Conservation (phyloP, 2,888 invertebrate genomes). For the Cerastis leucographa region DNA sequence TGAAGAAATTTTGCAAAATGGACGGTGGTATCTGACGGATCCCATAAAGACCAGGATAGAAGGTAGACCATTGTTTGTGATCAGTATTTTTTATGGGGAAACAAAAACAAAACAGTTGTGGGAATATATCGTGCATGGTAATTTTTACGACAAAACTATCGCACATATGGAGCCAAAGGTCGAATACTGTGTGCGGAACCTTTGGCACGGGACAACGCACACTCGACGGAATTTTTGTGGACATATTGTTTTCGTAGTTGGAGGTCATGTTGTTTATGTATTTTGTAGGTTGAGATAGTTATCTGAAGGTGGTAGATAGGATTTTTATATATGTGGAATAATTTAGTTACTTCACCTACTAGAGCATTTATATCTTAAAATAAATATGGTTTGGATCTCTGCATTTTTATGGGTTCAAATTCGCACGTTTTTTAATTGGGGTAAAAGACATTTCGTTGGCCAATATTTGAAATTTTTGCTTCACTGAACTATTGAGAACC, state of each 20-base stretch:
- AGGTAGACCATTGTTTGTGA: not conserved
- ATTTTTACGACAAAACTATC: constrained; percentile 48
- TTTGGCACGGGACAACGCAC: constrained; percentile 49
- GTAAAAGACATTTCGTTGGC: not conserved
- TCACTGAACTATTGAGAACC: not conserved
- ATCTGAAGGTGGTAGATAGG: constrained; percentile 14
- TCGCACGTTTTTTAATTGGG: not conserved
- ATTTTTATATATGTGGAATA: constrained; percentile 2
- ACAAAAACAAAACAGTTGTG: constrained; percentile 1
- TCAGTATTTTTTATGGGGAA: not conserved
- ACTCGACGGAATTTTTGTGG: constrained; percentile 43
- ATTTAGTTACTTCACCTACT: not conserved
- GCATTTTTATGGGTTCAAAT: not conserved
- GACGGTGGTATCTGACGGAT: not conserved
- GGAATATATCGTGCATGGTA: constrained; percentile 39
- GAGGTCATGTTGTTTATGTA: constrained; percentile 39
- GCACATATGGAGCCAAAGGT: constrained; percentile 49
- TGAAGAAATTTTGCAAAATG: not conserved
- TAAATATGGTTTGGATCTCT: not conserved
- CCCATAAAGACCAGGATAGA: not conserved
- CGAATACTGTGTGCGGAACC: constrained; percentile 45
- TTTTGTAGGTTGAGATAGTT: constrained; percentile 4
- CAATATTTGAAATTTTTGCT: not conserved
- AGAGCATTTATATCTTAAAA: not conserved
- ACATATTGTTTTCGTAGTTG: constrained; percentile 33